Evolutionary conservation across 2,888 invertebrate genomes (phyloP), one percentile per base, ranked within the genome.

Genomic region (Nomada goodeniana): DNA sequence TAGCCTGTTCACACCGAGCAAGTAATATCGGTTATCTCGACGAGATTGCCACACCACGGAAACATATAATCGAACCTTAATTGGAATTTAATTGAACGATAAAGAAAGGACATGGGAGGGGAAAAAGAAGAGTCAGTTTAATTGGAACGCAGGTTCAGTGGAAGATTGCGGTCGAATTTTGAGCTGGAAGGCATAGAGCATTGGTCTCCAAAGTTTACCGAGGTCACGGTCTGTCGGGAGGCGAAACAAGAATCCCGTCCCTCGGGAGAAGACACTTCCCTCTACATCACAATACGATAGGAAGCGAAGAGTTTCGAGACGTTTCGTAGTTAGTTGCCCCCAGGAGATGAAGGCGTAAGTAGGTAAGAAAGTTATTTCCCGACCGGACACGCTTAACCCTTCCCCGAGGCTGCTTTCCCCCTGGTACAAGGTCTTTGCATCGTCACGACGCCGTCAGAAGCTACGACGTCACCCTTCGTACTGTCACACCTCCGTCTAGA

Each of bases 281-380:
- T 52, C 82, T 67, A 78, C 83, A 63, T 83, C 77, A 89, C 89
- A 86, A 89, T 89, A 82, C 89, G 85, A 90, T 86, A 87, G 90
- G 86, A 90, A 87, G 86, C 85, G 81, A 86, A 82, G 89, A 90
- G 88, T 87, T 88, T 87, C 87, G 89, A 89, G 88, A 86, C 90
- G 89, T 88, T 86, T 89, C 87, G 88, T 81, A 89, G 91, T 91
- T 90, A 89, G 90, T 89, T 88, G 88, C 87, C 88, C 89, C 84
- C 93, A 93, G 93, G 93, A 93, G 93, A 93, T 93, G 93, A 93
- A 92, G 91, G 89, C 91, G 90, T 93, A 93, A 93, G 93, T 93
- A 93, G 92, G 93, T 93, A 93, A 93, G 93, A 93, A 93, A 93
- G 93, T 93, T 93, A 93, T 93, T 93, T 93, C 93, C 93, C 91